Percentiles rank a stretch among this genome's conserved stretches.
These are phyloP conservation scores for Leptobrachium ailaonicum DNA, from an alignment of 2,113 vertebrate species.

Conservation along the genomic window DNA sequence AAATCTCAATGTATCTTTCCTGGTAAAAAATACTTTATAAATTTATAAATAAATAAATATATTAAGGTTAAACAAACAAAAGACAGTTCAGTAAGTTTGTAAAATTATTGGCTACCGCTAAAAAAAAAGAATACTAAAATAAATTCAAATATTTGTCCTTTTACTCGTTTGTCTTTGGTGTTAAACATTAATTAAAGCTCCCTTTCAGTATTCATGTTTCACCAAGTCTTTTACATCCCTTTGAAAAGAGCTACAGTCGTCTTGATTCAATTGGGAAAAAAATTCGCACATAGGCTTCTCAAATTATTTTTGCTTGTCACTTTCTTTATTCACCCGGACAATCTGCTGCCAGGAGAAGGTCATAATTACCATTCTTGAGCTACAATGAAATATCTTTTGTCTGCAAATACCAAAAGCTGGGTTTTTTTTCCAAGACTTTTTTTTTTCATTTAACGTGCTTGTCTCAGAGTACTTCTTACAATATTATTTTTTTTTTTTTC, in stretches of 20 bases:
- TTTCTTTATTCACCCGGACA: slow-evolving; percentile 55
- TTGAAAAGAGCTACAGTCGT: slow-evolving; percentile 53
- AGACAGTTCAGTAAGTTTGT: no score
- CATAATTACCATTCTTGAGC: slow-evolving; percentile 19
- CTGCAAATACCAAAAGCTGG: slow-evolving; percentile 45
- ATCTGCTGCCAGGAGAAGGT: slow-evolving; percentile 36
- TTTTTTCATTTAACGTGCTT: no score
- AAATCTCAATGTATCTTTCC: no score
- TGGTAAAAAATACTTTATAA: no score
- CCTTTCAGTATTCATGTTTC: slow-evolving; percentile 9
- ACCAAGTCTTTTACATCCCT: slow-evolving; percentile 49
- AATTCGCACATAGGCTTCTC: slow-evolving; percentile 53
- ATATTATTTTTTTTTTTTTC: no score
- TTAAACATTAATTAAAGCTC: slow-evolving; percentile 9
- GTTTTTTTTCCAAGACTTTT: slow-evolving; percentile 23
- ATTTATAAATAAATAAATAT: no score
- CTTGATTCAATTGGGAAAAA: slow-evolving; percentile 46
- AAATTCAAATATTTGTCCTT: not conserved
- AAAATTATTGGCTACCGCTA: no score
- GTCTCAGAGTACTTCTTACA: no score
- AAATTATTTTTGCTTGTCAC: slow-evolving; percentile 63
- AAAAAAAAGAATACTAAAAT: not conserved
- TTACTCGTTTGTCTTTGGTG: not conserved
- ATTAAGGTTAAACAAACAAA: no score
- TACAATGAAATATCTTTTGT: slow-evolving; percentile 48